Base-by-base conservation (phyloP, 2,113 vertebrate genomes). In the Candoia aspera region DNA sequence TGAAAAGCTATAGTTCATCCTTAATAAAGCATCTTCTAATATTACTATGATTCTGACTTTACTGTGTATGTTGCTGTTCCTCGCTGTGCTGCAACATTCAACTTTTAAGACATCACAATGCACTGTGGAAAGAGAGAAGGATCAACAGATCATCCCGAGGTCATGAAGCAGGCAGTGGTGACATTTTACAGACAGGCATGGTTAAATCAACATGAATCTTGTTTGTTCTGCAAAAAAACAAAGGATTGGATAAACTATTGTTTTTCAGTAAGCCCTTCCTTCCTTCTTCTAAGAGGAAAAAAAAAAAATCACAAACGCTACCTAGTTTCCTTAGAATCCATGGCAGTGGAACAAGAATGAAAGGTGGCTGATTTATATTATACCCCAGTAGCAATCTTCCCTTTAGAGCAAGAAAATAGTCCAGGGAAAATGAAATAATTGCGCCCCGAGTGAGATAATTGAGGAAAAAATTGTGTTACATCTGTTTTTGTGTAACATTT, bases 141-240 rank as follows among this genome's bases (percentile, higher is more conserved):
- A 46, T 95, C 91, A 86, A 87, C 95, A 55, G 5, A 96, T 95
- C 93, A 93, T 90, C 95, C 94, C 88, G 58, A 92, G 59, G 90
- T 84, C 93, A 90, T 55, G 29, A 19, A 55, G 94, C 1, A 33
- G 92, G 89, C 92, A 54, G 29, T 21, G 19, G 49, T 68, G 90
- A 91, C 93, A 90, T 96, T 96, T 95, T 93, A 96, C 94, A 94
- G 92, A 94, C 94, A 90, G 90, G 89, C 86, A 92, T 95, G 87
- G 94, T 93, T 95, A 96, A 94, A 95, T 94, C 95, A 92, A 91
- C 54, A 92, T 93, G 90, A 90, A 94, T 93, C 92, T 96, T 90
- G 92, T 95, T 94, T 94, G 91, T 86, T 93, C 79, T 84, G 93
- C 88, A 23, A 90, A 94, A 94, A 94, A 95, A 96, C 95, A 91